phyloP scores from a whole-genome alignment of 2,888 invertebrate genomes.

The Ormyrus labotus region DNA sequence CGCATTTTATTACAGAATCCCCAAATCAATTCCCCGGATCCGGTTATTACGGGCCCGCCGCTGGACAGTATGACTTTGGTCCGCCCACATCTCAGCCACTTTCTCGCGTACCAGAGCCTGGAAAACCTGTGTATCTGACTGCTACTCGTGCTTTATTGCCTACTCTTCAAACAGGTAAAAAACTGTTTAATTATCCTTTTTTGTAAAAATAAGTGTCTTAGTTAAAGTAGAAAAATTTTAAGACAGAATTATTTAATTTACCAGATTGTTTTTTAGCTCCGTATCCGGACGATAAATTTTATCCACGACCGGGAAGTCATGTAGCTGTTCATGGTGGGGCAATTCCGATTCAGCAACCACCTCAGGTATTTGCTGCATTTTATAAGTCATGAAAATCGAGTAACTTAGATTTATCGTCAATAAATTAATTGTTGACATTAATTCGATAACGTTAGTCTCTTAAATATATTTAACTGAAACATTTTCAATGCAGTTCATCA shows the following conservation, averaged over 20 bases:
- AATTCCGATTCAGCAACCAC: constrained; percentile 79
- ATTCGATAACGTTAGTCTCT: background rate
- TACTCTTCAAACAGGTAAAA: constrained; percentile 69
- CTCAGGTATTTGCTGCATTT: constrained; percentile 71
- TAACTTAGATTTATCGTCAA: background rate
- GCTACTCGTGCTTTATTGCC: constrained; percentile 67
- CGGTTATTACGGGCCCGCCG: constrained; percentile 71
- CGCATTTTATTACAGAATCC: constrained; percentile 51
- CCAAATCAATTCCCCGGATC: constrained; percentile 73
- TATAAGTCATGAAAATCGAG: background rate
- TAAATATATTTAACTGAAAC: background rate
- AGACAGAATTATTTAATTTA: background rate
- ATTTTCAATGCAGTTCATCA: constrained; percentile 12
- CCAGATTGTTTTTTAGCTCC: constrained; percentile 57
- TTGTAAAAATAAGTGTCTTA: background rate
- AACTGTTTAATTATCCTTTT: constrained; percentile 9
- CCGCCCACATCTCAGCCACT: constrained; percentile 69
- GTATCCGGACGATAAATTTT: constrained; percentile 75
- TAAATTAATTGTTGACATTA: no score
- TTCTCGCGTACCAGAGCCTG: constrained; percentile 69
- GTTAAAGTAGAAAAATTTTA: background rate
- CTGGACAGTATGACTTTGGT: constrained; percentile 73
- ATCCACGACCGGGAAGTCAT: constrained; percentile 77
- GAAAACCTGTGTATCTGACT: constrained; percentile 70
- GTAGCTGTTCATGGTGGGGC: constrained; percentile 78